Conservation (phyloP, 2,888 invertebrate species). For the Lepidonotus clava region DNA sequence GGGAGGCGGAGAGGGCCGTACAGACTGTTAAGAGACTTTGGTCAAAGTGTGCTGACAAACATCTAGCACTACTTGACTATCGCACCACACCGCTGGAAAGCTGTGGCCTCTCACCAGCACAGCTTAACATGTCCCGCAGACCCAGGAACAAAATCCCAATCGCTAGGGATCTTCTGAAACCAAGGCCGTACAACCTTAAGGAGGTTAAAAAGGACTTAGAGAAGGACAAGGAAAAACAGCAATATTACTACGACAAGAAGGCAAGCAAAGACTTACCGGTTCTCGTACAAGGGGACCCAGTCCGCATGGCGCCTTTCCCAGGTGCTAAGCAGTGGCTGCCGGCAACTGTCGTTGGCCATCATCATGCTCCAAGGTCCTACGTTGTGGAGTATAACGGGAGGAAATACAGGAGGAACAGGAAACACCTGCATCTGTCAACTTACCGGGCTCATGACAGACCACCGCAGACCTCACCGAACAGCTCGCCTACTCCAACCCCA, state of each 20-base stretch:
- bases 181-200: neutral
- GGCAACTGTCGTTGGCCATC: no score
- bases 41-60: neutral
- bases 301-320: no score
- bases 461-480: no score
- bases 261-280: neutral
- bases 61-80: neutral
- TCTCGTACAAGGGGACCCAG: neutral
- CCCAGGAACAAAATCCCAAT: slow-evolving; percentile 64
- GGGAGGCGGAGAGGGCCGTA: slow-evolving; percentile 65
- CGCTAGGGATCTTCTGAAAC: slow-evolving; percentile 58
- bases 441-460: no score
- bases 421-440: no score
- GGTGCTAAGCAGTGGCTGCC: no score
- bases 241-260: neutral
- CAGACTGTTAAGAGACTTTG: slow-evolving; percentile 63
- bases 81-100: slow-evolving; percentile 61
- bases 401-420: no score
- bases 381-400: no score
- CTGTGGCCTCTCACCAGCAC: slow-evolving; percentile 61
- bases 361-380: no score
- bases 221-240: neutral
- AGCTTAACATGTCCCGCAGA: slow-evolving; percentile 64
- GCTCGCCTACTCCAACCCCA: no score
- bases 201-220: neutral